Evolutionary conservation across 2,797 vertebrate genomes (phyloP), one percentile per base, ranked within the genome.

Genomic region (Pantherophis alleghaniensis): DNA sequence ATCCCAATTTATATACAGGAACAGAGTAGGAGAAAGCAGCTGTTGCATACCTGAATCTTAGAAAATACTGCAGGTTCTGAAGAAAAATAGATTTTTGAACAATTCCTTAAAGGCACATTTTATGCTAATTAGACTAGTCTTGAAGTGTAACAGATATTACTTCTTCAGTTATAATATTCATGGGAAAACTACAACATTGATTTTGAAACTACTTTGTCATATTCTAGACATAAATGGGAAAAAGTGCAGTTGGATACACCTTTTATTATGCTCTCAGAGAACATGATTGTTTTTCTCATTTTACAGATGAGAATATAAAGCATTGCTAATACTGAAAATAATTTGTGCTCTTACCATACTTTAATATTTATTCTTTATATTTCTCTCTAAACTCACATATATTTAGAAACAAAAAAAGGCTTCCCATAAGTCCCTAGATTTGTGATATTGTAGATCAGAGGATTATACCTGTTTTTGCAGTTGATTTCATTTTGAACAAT

Each of bases 141-240:
- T 51, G 37, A 79, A 51, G 28, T 87, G 11, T 59, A 92, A 74
- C 86, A 88, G 55, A 88, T 88, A 66, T 92, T 83, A 89, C 47
- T 89, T 92, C 69, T 57, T 83, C 28, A 53, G 28, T 92, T 92
- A 79, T 92, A 89, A 51, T 28, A 83, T 92, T 89, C 56, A 92
- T 37, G 56, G 87, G 28, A 18, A 92, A 69, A 92, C 56, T 59
- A 60, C 20, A 74, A 32, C 69, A 89, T 83, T 61, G 42, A 92
- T 92, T 92, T 86, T 60, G 51, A 32, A 83, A 79, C 56, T 89
- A 59, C 61, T 88, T 90, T 92, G 91, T 89, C 87, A 92, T 74
- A 83, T 79, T 59, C 37, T 51, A n/a, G 37, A 89, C 55, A 22
- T 83, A 47, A 22, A n/a, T 89, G 87, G 74, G 42, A 55, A 92